Evolutionary conservation across 2,888 invertebrate species (phyloP), one percentile per base, ranked within the genome.

Genomic region (Lithophane semibrunnea): DNA sequence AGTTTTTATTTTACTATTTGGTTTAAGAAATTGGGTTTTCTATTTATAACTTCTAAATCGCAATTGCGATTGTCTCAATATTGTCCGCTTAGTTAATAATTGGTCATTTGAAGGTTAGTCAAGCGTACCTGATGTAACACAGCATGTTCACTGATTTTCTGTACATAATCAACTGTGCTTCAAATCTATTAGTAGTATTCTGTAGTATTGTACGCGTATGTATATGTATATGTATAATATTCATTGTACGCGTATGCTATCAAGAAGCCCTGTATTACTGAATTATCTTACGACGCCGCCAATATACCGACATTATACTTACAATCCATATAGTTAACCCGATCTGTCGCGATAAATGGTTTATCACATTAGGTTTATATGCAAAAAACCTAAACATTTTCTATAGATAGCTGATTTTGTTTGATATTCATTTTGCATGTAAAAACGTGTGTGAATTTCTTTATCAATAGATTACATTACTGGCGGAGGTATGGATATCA

Each of bases 221-320:
- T 29, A 29, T 29, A 49, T 16, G 49, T 29, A 29, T 29, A 29
- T 29, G 29, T 29, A 29, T 29, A 29, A 29, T 29, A 29, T 29
- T 29, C 44, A 24, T 60, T 21, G 9, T n/a, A 42, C 54, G 52
- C 49, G 16, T 52, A 52, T 49, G 49, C 18, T 18, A 68, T 60
- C 21, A 12, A 86, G 78, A 85, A 82, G 74, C 83, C 75, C 80
- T 80, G 77, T 82, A 56, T 82, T 67, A 83, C 70, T 61, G 37
- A 56, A 79, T 78, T 83, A 85, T 80, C 75, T 81, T 16, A 73
- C 24, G 75, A 71, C 49, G 70, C 60, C 72, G 37, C 61, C 49
- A 69, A 60, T 29, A 72, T 67, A 75, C 29, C 47, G 60, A 37
- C 37, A 37, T 37, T 1, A 37, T 29, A 42, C 70, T 71, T 75